Percentiles rank a stretch among this genome's conserved stretches.
These are phyloP conservation scores for Etheostoma nigrum DNA, from an alignment of 2,797 vertebrate species.

Conservation along the genomic window DNA sequence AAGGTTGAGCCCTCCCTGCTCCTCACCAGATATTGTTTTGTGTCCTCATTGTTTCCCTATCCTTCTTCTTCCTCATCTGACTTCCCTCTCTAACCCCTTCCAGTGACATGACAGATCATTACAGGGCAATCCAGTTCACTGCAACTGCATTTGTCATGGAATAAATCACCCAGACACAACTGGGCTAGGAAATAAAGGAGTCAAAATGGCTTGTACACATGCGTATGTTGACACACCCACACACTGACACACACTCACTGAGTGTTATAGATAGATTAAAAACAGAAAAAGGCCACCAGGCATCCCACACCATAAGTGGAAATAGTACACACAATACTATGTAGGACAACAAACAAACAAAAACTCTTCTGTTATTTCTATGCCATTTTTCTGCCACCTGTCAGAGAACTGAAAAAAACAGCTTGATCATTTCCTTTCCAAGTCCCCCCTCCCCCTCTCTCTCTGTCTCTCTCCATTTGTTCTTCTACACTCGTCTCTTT, in stretches of 20 bases:
- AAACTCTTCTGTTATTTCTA: conserved; percentile 42
- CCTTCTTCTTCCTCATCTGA: conserved; percentile 8
- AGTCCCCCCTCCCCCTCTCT: conserved; percentile 4
- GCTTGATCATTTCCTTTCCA: conserved; percentile 64
- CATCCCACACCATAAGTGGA: conserved; percentile 50
- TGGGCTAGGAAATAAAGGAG: conserved; percentile 71
- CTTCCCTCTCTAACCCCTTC: conserved; percentile 52
- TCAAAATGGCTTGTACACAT: conserved; percentile 58
- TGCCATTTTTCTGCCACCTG: conserved; percentile 61
- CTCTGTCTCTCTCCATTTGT: conserved; percentile 38
- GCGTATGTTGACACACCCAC: conserved; percentile 44
- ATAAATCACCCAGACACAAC: conserved; percentile 82
- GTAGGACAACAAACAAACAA: conserved; percentile 60
- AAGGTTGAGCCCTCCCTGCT: conserved; percentile 17
- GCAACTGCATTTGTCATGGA: conserved; percentile 73
- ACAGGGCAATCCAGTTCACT: conserved; percentile 69
- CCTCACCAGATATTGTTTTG: conserved; percentile 33
- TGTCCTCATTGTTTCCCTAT: conserved; percentile 20
- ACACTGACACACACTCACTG: conserved; percentile 34
- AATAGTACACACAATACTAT: conserved; percentile 40
- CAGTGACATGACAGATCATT: conserved; percentile 78
- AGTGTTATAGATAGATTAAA: conserved; percentile 62
- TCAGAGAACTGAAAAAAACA: conserved; percentile 57
- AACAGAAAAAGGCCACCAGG: conserved; percentile 59
- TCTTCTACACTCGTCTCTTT: conserved; percentile 25